Evolutionary conservation across 2,797 vertebrate species (phyloP), one percentile per base, ranked within the genome.

Genomic region (Pipistrellus nathusii): DNA sequence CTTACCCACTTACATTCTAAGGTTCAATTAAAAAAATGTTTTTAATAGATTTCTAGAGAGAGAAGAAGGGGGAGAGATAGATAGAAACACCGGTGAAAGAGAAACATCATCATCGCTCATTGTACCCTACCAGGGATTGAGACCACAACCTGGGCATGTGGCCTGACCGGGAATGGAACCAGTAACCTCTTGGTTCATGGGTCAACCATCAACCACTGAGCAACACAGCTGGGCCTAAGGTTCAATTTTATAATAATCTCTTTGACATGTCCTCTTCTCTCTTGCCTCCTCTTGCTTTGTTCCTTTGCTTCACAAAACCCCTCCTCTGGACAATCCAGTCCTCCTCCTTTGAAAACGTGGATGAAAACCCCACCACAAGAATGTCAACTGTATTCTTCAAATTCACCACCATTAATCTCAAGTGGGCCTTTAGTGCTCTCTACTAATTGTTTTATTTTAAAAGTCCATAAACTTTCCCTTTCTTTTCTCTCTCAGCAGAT

Each of bases 261-360:
- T n/a, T 81, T 81, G 59, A 41, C 62, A 69, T 41, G n/a, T 84
- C 55, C 35, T 64, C 69, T 75, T 90, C n/a, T 53, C 10, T 48
- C 53, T 80, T 55, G 17, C 38, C 4, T 76, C n/a, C 51, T 94
- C 18, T 91, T 80, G 59, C 15, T 81, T 91, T 91, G 72, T 48
- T 41, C 46, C 55, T 94, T 88, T 89, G 81, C 2, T 17, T 76
- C 44, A 48, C 23, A 82, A 86, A 89, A 83, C 13, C 20, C 25
- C 69, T 89, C 53, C 6, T 44, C 69, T 85, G 53, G 32, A 77
- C 75, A 86, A 53, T 83, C 62, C 66, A 85, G 91, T 48, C 44
- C 27, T 84, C 64, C 11, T 66, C 32, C 48, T 85, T 82, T 85
- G 41, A 53, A 30, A 90, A 92, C 35, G 20, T 14, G 6, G 35